These are phyloP conservation scores for Triplophysa dalaica DNA, from an alignment of 2,113 vertebrate species.

Conservation along the genomic window DNA sequence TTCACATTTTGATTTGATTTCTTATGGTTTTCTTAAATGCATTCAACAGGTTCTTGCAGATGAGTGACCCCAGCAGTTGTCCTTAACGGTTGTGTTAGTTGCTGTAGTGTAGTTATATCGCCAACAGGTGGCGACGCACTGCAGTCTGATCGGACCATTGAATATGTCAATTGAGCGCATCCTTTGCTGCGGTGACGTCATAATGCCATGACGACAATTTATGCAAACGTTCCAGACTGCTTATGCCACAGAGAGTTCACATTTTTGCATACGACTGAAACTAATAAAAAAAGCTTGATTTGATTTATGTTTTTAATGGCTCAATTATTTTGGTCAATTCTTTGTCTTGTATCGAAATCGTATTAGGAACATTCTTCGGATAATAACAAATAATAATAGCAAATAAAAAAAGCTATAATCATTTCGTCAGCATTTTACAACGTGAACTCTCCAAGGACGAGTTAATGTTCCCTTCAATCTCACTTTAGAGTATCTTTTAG, in stretches of 20 bases:
- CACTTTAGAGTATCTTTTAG: neutral
- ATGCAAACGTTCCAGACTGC: slow-evolving; percentile 21
- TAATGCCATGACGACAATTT: slow-evolving; percentile 52
- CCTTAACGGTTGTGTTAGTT: neutral
- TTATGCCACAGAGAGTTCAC: slow-evolving; percentile 6
- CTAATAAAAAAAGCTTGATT: no score
- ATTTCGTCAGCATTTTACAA: no score
- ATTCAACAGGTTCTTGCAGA: slow-evolving; percentile 2
- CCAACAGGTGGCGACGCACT: slow-evolving; percentile 60
- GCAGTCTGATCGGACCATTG: slow-evolving; percentile 8
- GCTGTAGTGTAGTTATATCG: neutral
- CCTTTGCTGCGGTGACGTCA: slow-evolving; percentile 66
- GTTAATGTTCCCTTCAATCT: neutral
- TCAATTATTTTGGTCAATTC: no score
- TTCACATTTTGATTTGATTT: neutral
- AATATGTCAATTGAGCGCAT: slow-evolving; percentile 69
- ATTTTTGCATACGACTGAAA: no score
- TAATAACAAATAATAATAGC: no score
- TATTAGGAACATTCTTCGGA: no score
- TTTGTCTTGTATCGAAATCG: no score
- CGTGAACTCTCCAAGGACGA: neutral
- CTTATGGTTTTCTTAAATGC: no score
- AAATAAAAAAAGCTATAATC: no score
- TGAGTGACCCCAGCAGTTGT: neutral
- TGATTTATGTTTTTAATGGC: no score